Evolutionary conservation across 2,113 vertebrate species (phyloP).

Genomic region (Tupaia tana): DNA sequence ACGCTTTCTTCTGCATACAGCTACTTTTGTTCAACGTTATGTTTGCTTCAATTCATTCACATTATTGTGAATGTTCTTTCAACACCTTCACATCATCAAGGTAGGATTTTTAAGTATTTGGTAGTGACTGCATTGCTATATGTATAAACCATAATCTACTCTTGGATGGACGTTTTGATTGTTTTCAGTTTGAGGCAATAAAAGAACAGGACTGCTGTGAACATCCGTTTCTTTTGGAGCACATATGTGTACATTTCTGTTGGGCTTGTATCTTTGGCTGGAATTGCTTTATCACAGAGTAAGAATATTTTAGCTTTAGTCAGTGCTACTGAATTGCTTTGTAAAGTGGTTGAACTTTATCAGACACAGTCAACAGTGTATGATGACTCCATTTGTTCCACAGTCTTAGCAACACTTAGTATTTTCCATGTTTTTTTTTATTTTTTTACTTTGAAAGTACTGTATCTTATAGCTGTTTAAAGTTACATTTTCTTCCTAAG

Average conservation of each 20-base stretch:
- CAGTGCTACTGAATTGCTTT: not conserved
- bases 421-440: not conserved
- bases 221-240: not conserved
- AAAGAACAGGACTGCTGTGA: not conserved
- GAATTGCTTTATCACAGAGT: not conserved
- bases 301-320: slow-evolving; percentile 17
- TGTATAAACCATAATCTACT: not conserved
- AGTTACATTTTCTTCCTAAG: not conserved
- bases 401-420: not conserved
- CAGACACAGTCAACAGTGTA: not conserved
- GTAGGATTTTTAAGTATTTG: not conserved
- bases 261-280: not conserved
- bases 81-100: not conserved
- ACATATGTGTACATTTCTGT: not conserved
- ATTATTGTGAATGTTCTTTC: not conserved
- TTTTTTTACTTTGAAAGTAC: not conserved
- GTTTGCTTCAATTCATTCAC: not conserved
- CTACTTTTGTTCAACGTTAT: not conserved
- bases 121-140: not conserved
- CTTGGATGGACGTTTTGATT: not conserved
- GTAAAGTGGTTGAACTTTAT: not conserved
- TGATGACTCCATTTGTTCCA: not conserved
- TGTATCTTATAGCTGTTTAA: not conserved
- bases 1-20: not conserved
- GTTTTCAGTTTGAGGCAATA: not conserved